Percentiles rank a stretch among this genome's conserved stretches.
Conservation (phyloP, 1,140 invertebrate species). For the Myzus persicae region DNA sequence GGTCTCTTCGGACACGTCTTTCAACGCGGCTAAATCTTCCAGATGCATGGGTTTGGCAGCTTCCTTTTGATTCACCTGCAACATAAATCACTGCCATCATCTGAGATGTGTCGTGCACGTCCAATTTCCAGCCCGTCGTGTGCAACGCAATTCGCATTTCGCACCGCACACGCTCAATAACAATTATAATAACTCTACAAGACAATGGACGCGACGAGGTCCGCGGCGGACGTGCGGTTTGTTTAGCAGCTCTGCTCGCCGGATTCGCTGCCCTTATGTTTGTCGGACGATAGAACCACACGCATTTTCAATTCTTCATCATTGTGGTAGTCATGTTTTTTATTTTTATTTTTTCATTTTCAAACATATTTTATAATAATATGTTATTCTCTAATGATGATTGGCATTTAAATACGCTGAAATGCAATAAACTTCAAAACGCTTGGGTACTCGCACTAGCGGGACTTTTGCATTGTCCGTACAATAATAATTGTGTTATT, state of each 20-base stretch:
- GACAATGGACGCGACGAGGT: neutral
- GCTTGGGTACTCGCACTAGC: neutral
- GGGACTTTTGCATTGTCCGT: neutral
- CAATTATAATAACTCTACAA: slow-evolving; percentile 8
- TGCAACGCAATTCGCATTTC: neutral
- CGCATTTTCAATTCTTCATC: neutral
- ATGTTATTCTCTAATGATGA: neutral
- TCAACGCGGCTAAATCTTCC: slow-evolving; percentile 86
- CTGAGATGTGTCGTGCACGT: neutral
- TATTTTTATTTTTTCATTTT: neutral
- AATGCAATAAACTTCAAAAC: neutral
- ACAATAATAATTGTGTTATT: neutral
- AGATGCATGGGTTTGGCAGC: slow-evolving; percentile 76
- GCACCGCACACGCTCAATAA: neutral
- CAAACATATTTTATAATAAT: neutral
- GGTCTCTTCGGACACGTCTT: slow-evolving; percentile 78
- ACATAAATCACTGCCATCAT: slow-evolving; percentile 26
- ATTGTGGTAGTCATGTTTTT: neutral
- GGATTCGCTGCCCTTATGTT: neutral
- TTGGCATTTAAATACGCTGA: neutral
- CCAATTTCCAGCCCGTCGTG: neutral
- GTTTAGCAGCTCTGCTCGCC: neutral
- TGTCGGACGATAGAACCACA: neutral
- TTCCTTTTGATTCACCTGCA: slow-evolving; percentile 63
- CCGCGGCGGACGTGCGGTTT: neutral